Base-by-base conservation (phyloP, 2,888 invertebrate species). In the Nycteola revayana region DNA sequence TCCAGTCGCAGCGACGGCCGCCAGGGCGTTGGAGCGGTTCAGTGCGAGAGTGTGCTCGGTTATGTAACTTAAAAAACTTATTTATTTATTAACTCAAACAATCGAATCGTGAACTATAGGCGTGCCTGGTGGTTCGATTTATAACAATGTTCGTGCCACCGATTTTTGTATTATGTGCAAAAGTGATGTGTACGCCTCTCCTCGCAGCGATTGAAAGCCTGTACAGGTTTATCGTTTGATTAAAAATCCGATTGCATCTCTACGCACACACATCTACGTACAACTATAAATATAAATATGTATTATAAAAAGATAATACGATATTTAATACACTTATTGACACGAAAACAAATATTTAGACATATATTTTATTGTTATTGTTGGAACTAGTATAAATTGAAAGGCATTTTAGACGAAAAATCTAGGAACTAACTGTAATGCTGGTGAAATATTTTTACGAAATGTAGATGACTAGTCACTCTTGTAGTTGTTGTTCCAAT, bases 51-150 rank as follows among this genome's bases (percentile, higher is more conserved):
- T 63, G 76, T 76, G 80, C 66, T 74, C 72, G 80, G 79, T 88
- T 88, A 88, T 88, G 80, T 88, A 88, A 88, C 82, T 80, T 68
- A 76, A 75, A 73, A 81, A 84, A 85, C 80, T 82, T 86, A 84
- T 83, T 81, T 86, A 84, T 81, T 75, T 81, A 78, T 80, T 74
- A 81, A 78, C 76, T 80, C 60, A 69, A 77, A 79, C 61, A 74
- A 70, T 69, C 53, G 54, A 53, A 48, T 55, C 50, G 61, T 55
- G 54, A 29, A 52, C 41, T 41, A 40, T 52, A 56, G 44, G 39
- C 42, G 58, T 60, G 58, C 49, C 55, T 47, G 27, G 37, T 34
- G 22, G 41, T 57, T 58, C 49, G 45, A 56, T 55, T 22, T 28
- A 43, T 30, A 38, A 26, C n/a, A 37, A 35, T 36, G 28, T 29